A percentile compares a stretch with the other conserved stretches of the same genome.
phyloP scores from a whole-genome alignment of 2,113 vertebrate genomes.

The Psephotus haematonotus region DNA sequence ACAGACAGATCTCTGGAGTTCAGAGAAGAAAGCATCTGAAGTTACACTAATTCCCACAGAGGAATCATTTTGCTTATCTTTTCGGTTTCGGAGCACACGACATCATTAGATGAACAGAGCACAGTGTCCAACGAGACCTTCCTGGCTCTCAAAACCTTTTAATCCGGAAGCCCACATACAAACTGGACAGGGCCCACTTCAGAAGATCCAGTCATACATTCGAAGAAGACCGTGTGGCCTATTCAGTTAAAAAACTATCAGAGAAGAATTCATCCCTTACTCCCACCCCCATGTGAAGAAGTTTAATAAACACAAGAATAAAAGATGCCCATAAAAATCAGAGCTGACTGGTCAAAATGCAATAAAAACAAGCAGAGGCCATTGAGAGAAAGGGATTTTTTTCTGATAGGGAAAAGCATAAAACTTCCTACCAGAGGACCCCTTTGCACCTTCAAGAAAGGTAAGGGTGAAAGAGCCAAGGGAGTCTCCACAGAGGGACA shows the following conservation, averaged over 20 bases:
- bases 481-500: not conserved
- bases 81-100: not conserved
- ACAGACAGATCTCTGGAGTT: not conserved
- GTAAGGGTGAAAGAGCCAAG: not conserved
- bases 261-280: constrained; percentile 20
- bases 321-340: constrained; percentile 63
- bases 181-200: not conserved
- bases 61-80: not conserved
- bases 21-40: not conserved
- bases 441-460: not conserved
- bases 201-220: not conserved
- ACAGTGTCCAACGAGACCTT: not conserved
- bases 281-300: not conserved
- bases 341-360: constrained; percentile 52
- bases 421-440: constrained; percentile 23
- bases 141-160: not conserved
- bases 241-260: constrained; percentile 1
- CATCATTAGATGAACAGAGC: not conserved
- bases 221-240: not conserved
- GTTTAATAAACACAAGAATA: constrained; percentile 67
- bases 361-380: constrained; percentile 45
- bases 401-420: constrained; percentile 27
- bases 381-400: constrained; percentile 23
- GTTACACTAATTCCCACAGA: not conserved
- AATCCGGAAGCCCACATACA: not conserved